Evolutionary conservation across 2,113 vertebrate species (phyloP).

Genomic region (Mionectes macconnelli): DNA sequence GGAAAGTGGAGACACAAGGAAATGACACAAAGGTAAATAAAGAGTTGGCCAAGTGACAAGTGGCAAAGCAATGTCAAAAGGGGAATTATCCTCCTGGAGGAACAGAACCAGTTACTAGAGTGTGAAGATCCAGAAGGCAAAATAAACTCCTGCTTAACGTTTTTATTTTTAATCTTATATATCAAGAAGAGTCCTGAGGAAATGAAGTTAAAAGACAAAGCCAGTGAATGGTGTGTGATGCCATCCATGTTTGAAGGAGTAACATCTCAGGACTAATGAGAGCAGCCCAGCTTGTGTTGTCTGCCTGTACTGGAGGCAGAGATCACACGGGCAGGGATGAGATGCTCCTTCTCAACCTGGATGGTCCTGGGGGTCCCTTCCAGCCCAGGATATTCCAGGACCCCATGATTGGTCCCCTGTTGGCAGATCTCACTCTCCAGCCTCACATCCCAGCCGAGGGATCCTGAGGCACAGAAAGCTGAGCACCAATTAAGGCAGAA

Average conservation of each 20-base stretch:
- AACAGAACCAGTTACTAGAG: background rate
- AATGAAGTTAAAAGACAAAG: background rate
- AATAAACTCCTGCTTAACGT: background rate
- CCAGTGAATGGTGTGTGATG: background rate
- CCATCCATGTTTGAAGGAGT: background rate
- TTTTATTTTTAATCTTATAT: background rate
- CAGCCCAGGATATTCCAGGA: background rate
- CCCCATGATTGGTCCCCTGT: background rate
- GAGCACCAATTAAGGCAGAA: background rate
- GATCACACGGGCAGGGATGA: background rate
- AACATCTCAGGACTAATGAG: fast-evolving
- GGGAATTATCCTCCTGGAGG: background rate
- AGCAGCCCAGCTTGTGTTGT: fast-evolving
- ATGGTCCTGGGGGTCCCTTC: background rate
- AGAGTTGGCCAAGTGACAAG: conserved; percentile 18
- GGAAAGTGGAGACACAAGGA: background rate
- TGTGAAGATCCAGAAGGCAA: background rate
- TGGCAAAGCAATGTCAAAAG: background rate
- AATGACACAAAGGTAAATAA: conserved; percentile 46
- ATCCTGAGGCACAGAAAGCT: background rate
- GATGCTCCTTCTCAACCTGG: background rate
- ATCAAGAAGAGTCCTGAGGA: background rate
- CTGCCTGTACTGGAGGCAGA: fast-evolving
- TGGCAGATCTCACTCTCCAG: background rate
- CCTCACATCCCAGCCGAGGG: background rate